Base-by-base conservation (phyloP, 1,140 invertebrate genomes). In the Cotesia vestalis region DNA sequence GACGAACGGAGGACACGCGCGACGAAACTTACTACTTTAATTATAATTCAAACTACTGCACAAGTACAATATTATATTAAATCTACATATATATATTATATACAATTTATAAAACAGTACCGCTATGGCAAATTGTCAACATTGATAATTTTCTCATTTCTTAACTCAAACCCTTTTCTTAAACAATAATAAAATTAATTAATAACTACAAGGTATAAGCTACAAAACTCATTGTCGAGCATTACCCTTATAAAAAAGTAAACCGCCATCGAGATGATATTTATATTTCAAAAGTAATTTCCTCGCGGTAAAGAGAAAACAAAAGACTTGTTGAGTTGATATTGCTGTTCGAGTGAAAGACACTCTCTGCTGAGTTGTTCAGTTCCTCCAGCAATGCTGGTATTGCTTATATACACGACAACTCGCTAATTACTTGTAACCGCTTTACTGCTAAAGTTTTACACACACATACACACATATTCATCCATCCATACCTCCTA, bases 341-440 rank as follows among this genome's bases (percentile, higher is more conserved):
- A 27, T 34, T n/a, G 38, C 17, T 46, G 27, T 2, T 27, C 27
- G 46, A 12, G 55, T 64, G 20, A 27, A 59, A 59, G 57, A 59
- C 57, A 59, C 57, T 67, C 66, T 67, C 35, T 2, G 66, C 27
- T 12, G 40, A 27, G 27, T 27, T 27, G 27, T 27, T 27, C 27
- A 27, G 27, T 27, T 27, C 27, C 27, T 27, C 27, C 57, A 14
- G 12, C 4, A 17, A 61, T 61, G 61, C 61, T 62, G 60, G 60
- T 64, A 59, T 27, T 27, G 27, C 27, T 27, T 27, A 27, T 27
- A 27, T 27, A 27, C 11, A 35, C 27, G 35, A 46, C 66, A 17
- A 67, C 66, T 67, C 46, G 27, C 66, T 67, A 67, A 67, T 67
- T 67, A 51, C 66, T 51, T 67, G 66, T 67, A 55, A 52, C 51